Base-by-base conservation (phyloP, 2,888 invertebrate species). In the Eudemis profundana region DNA sequence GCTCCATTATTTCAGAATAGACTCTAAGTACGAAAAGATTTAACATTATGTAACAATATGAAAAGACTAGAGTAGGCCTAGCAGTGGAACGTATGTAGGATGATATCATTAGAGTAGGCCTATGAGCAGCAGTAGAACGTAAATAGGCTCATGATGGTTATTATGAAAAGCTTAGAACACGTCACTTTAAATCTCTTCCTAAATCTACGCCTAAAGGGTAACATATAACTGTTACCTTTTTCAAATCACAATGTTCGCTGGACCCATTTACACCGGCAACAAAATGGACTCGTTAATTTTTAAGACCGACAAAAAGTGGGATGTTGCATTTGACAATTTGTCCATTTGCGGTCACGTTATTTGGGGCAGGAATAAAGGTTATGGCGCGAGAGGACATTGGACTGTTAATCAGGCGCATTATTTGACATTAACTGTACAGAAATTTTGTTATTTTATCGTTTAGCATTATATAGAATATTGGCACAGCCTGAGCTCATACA, bases 241-340 rank as follows among this genome's bases (percentile, higher is more conserved):
- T 17, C 38, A 54, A 54, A 62, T 54, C 47, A 19, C 47, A 54
- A 62, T 38, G 36, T 21, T 14, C 14, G 4, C 29, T 15, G 51
- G 10, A 27, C 23, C 62, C 38, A 54, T 61, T 62, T 47, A 46
- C 54, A 54, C 29, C 12, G 17, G n/a, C 19, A 15, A 40, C 54
- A 38, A 54, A 62, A 54, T 62, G 54, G 47, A 53, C 27, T 54
- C 47, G 54, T 62, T 62, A 54, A 54, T 54, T 54, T 54, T 62
- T 46, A 54, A 57, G 47, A 38, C 62, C 38, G 46, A 19, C 54
- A 53, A 62, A 53, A 54, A 29, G 54, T 47, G 2, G 23, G 53
- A 38, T 27, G 62, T 47, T 54, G 54, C 62, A 46, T 62, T 62
- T 62, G 54, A 54, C 54, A 54, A 47, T 62, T 54, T 47, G 46